phyloP scores from a whole-genome alignment of 2,113 vertebrate species.

The Muntiacus muntjak region DNA sequence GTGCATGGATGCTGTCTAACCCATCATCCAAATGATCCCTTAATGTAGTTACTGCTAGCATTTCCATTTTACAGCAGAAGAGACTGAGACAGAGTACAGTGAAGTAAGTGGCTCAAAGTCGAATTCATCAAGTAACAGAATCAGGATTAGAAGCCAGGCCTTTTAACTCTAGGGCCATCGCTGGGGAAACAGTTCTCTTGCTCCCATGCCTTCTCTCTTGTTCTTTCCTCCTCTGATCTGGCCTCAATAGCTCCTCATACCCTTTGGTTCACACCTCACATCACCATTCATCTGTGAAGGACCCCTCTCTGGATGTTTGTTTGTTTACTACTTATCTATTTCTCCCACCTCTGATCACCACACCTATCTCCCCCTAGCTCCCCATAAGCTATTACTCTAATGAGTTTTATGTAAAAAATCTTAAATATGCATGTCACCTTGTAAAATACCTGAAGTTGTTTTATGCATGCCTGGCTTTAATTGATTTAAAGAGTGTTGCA shows the following conservation, averaged over 20 bases:
- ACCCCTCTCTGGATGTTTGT: not conserved
- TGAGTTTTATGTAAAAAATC: not conserved
- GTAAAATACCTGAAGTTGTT: not conserved
- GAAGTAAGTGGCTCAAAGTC: not conserved
- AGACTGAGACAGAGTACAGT: not conserved
- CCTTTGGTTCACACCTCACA: not conserved
- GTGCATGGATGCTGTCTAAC: not conserved
- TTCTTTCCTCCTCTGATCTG: not conserved
- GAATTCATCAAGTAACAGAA: not conserved
- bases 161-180: not conserved
- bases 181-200: not conserved
- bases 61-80: not conserved
- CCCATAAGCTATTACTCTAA: not conserved
- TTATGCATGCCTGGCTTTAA: conserved; percentile 32
- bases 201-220: not conserved
- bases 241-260: not conserved
- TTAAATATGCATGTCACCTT: conserved; percentile 3
- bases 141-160: not conserved
- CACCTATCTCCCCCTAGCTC: not conserved
- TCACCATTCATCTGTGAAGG: not conserved
- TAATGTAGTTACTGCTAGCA: not conserved
- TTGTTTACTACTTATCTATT: not conserved
- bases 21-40: not conserved
- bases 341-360: not conserved
- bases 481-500: conserved; percentile 33